Base-by-base conservation (phyloP, 2,113 vertebrate genomes). In the Numenius arquata region DNA sequence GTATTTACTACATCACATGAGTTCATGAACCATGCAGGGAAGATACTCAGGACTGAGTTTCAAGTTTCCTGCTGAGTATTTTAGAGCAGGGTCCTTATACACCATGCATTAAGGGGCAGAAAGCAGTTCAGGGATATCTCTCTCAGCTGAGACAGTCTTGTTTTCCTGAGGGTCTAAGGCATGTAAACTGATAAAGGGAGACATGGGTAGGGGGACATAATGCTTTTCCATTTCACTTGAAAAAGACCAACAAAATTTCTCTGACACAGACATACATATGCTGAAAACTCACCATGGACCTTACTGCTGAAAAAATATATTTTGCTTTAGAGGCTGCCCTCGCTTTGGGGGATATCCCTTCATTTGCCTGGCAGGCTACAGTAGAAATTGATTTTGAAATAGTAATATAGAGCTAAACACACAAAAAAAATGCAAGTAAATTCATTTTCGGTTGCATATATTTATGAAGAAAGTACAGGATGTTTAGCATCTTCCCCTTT, bases 401-500 rank as follows among this genome's bases (percentile, higher is more conserved):
- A 77, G 73, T 75, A 84, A 77, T 90, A 40, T 8, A 89, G 26
- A 59, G 27, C 9, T 94, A 93, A 95, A 93, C 29, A 58, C 16
- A 84, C n/a, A 23, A 22, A 48, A 50, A 88, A 80, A 85, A 67
- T 14, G 20, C 27, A 90, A 86, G n/a, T 29, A 74, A 78, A 61
- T 75, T 82, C 6, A 32, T 65, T 72, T 94, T 70, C 66, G 30
- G 45, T 61, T 88, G 56, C 41, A 88, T 82, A 86, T 88, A 86
- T 94, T 88, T 93, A 76, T 0, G 0, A 94, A 85, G 61, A 14
- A 80, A 85, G 50, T 79, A 63, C 12, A 55, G 75, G 20, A 65
- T 90, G 79, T 76, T 94, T 76, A 93, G n/a, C 41, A 76, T 91
- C 63, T 94, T 93, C 32, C 56, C 92, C 91, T 84, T 93, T 93